Base-by-base conservation (phyloP, 2,888 invertebrate species). In the Linyphia triangularis region DNA sequence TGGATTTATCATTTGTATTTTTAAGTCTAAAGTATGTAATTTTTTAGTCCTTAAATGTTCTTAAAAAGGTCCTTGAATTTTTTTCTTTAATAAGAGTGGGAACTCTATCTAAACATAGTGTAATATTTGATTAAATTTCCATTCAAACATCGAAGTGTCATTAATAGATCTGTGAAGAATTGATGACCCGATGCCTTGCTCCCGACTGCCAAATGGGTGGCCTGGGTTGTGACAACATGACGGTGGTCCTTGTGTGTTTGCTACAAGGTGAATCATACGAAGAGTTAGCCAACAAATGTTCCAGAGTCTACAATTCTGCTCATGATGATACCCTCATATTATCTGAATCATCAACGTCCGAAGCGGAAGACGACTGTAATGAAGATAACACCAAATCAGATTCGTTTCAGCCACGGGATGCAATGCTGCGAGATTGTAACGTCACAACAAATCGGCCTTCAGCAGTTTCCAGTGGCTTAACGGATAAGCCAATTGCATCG, bases 191-290 rank as follows among this genome's bases (percentile, higher is more conserved):
- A 90, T 99, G 99, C 93, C 94, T 99, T 81, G 98, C 99, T 1
- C 99, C 99, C 2, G 99, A 99, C 94, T 97, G 97, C 92, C 96
- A 97, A 92, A 98, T 99, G 95, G 98, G 97, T 65, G 99, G 99
- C 1, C 95, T 99, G 63, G 99, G 99, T 91, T 98, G 99, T 93
- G 99, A 99, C 94, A 99, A 99, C 94, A 99, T 99, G 99, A 99
- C 99, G 26, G 98, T 98, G 3, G 95, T 98, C 43, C 94, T 99
- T 57, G 95, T 98, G 83, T 96, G 97, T 92, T 95, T 98, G 89
- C 93, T 96, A 51, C 95, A 93, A 59, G 93, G 93, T 6, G 92
- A 91, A 69, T 91, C 92, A 9, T 93, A 93, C 89, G 92, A 93
- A 79, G 92, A 93, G 83, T 91, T 93, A 75, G 92, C 92, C 7